These are phyloP conservation scores for Crossocerus cetratus DNA, from an alignment of 2,888 invertebrate species.

Conservation along the genomic window DNA sequence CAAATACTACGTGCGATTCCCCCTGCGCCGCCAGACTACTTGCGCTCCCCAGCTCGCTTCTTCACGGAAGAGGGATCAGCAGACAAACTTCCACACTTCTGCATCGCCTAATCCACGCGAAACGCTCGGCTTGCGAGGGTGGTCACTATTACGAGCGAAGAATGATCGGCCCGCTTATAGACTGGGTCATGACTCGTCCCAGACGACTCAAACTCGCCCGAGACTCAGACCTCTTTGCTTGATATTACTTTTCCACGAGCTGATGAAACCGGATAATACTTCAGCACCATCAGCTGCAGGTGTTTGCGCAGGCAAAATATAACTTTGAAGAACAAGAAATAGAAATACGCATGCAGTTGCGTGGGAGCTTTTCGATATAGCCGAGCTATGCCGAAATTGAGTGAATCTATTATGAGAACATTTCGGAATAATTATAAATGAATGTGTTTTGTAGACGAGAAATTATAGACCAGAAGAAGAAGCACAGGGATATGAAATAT, in stretches of 20 bases:
- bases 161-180: neutral
- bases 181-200: too few relatives aligned
- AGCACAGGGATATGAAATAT: too few relatives aligned
- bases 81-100: constrained; percentile 2
- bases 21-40: neutral
- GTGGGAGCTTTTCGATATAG: too few relatives aligned
- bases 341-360: too few relatives aligned
- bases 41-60: constrained; percentile 15
- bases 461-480: too few relatives aligned
- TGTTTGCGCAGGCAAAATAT: neutral
- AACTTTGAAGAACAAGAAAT: neutral
- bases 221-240: neutral
- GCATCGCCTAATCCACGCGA: neutral
- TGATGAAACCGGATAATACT: too few relatives aligned
- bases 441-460: too few relatives aligned
- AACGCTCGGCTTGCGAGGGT: neutral
- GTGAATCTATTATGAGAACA: too few relatives aligned
- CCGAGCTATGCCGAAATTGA: too few relatives aligned
- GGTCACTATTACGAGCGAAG: neutral
- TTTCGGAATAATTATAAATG: too few relatives aligned
- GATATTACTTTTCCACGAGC: neutral
- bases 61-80: constrained; percentile 30
- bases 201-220: too few relatives aligned
- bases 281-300: neutral
- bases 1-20: constrained; percentile 41